Evolutionary conservation across 2,113 vertebrate species (phyloP).

Genomic region (Tylochromis polylepis): DNA sequence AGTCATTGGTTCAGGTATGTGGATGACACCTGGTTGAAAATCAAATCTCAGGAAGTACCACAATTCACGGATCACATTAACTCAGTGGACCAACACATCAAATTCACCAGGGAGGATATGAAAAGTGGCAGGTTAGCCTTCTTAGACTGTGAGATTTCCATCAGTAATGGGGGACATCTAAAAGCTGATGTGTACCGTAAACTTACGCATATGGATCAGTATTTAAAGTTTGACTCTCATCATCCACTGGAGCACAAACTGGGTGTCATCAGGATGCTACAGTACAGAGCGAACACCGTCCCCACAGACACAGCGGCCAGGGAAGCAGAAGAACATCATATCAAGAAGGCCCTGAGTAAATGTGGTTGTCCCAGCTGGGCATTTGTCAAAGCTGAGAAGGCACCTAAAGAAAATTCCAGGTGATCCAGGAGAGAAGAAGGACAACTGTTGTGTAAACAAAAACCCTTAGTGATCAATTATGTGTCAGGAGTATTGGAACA

Average conservation of each 20-base stretch:
- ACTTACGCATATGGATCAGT: background rate
- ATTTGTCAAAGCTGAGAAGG: background rate
- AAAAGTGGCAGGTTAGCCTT: too few species aligned
- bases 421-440: background rate
- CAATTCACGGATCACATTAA: too few species aligned
- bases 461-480: too few species aligned
- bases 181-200: background rate
- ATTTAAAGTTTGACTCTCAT: background rate
- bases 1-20: too few species aligned
- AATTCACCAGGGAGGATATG: too few species aligned
- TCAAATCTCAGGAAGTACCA: background rate
- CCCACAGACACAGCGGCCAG: background rate
- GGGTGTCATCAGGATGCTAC: background rate
- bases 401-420: background rate
- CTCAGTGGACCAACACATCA: too few species aligned
- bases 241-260: background rate
- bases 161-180: too few species aligned
- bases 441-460: background rate
- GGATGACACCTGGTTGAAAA: too few species aligned
- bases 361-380: background rate
- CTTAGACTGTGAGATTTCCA: too few species aligned
- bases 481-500: too few species aligned
- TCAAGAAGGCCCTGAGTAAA: background rate
- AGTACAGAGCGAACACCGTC: background rate
- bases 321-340: background rate